phyloP scores from a whole-genome alignment of 2,797 vertebrate species.

The Sebastiscus albofasciatus region DNA sequence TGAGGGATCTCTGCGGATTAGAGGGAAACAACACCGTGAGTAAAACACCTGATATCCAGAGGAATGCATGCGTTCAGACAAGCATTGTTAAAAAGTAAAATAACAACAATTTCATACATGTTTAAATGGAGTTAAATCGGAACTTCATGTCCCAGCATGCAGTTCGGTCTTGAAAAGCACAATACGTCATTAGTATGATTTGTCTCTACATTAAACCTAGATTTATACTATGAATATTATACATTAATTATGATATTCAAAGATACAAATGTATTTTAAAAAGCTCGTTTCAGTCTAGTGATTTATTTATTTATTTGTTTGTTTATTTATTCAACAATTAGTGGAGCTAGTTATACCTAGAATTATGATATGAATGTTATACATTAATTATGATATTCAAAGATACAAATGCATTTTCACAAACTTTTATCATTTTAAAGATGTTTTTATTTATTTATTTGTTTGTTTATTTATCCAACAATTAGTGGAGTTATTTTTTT shows the following conservation, averaged over 20 bases:
- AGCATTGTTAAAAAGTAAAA: not conserved
- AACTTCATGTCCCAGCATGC: not conserved
- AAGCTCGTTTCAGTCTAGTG: not conserved
- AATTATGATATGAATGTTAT: too few relatives aligned
- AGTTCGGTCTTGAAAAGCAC: not conserved
- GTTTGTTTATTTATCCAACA: too few relatives aligned
- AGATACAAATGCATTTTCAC: too few relatives aligned
- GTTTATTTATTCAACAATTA: not conserved
- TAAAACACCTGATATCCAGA: not conserved
- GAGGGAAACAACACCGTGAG: not conserved
- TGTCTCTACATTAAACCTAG: too few relatives aligned
- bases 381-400: too few relatives aligned
- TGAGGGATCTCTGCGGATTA: conserved; percentile 91
- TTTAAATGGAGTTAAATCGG: not conserved
- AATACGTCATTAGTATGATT: not conserved
- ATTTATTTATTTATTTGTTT: not conserved
- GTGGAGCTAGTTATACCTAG: too few relatives aligned
- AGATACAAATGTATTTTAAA: not conserved
- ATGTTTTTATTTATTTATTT: too few relatives aligned
- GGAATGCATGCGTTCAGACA: not conserved
- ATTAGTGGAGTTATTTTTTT: not conserved
- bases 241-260: not conserved
- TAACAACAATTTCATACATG: not conserved
- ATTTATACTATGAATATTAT: not conserved
- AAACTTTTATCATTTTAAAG: too few relatives aligned